phyloP scores from a whole-genome alignment of 2,888 invertebrate species.

The Petrophora chlorosata region DNA sequence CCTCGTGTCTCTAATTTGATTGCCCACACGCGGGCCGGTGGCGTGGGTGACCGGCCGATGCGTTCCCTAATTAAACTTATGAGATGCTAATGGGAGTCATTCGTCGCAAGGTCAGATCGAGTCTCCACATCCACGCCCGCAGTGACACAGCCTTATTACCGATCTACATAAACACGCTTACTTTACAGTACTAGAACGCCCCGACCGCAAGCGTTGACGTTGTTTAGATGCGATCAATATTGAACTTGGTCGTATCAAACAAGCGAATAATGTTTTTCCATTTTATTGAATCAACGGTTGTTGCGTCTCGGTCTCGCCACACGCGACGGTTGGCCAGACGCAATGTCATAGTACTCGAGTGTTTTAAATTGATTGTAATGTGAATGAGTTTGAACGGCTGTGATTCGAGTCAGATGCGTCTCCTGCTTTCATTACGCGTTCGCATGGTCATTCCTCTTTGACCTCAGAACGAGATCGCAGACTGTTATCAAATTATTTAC shows the following conservation, averaged over 20 bases:
- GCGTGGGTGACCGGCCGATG: conserved; percentile 66
- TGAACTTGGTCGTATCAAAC: conserved; percentile 54
- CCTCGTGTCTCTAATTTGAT: conserved; percentile 77
- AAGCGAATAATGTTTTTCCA: conserved; percentile 52
- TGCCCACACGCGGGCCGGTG: conserved; percentile 68
- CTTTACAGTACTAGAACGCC: conserved; percentile 38
- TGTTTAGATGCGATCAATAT: conserved; percentile 62
- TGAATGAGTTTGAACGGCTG: conserved; percentile 70
- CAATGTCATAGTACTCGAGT: conserved; percentile 64
- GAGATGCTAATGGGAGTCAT: conserved; percentile 71
- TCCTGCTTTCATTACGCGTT: conserved; percentile 70
- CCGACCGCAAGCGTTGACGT: conserved; percentile 46
- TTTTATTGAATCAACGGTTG: conserved; percentile 68
- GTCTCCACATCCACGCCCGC: conserved; percentile 40
- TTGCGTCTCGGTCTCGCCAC: conserved; percentile 58
- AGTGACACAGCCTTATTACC: conserved; percentile 53
- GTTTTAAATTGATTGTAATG: conserved; percentile 81
- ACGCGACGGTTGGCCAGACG: conserved; percentile 69
- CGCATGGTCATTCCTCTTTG: conserved; percentile 81
- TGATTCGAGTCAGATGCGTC: conserved; percentile 74
- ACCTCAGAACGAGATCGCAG: conserved; percentile 59
- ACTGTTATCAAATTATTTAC: conserved; percentile 55
- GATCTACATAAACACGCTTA: conserved; percentile 54
- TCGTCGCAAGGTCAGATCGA: conserved; percentile 65
- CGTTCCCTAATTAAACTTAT: conserved; percentile 76